phyloP scores from a whole-genome alignment of 2,888 invertebrate species.

The Eupithecia pulchellata region DNA sequence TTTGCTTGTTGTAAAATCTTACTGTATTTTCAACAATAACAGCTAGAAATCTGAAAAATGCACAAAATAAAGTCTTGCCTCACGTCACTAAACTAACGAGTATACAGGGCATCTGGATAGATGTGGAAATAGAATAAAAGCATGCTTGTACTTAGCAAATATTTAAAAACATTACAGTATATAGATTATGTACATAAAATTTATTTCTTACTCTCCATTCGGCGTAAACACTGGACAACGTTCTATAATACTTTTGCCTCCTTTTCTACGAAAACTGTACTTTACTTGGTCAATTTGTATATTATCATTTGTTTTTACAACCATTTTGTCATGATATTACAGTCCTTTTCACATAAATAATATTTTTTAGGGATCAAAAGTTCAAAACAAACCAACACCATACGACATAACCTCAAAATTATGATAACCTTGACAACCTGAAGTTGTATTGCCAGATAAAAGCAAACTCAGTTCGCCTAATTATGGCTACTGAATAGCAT shows the following conservation, averaged over 20 bases:
- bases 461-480: no score
- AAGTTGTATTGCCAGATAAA: no score
- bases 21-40: slow-evolving; percentile 76
- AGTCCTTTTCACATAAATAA: slow-evolving; percentile 23
- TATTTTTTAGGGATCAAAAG: slow-evolving; percentile 15
- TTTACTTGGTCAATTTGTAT: slow-evolving; percentile 50
- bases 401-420: slow-evolving; percentile 66
- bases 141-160: neutral
- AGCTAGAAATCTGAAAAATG: slow-evolving; percentile 69
- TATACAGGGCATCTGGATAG: neutral
- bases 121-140: neutral
- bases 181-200: neutral
- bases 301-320: slow-evolving; percentile 54
- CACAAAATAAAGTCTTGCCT: neutral
- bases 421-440: no score
- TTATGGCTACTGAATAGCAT: no score
- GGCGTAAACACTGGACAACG: slow-evolving; percentile 76
- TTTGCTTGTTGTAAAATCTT: slow-evolving; percentile 76
- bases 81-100: neutral
- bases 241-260: slow-evolving; percentile 80
- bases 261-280: slow-evolving; percentile 74
- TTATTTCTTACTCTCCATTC: slow-evolving; percentile 72
- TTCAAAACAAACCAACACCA: slow-evolving; percentile 29
- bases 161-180: neutral
- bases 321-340: slow-evolving; percentile 60